phyloP scores from a whole-genome alignment of 1,140 invertebrate genomes.

The Eulimnadia texana region DNA sequence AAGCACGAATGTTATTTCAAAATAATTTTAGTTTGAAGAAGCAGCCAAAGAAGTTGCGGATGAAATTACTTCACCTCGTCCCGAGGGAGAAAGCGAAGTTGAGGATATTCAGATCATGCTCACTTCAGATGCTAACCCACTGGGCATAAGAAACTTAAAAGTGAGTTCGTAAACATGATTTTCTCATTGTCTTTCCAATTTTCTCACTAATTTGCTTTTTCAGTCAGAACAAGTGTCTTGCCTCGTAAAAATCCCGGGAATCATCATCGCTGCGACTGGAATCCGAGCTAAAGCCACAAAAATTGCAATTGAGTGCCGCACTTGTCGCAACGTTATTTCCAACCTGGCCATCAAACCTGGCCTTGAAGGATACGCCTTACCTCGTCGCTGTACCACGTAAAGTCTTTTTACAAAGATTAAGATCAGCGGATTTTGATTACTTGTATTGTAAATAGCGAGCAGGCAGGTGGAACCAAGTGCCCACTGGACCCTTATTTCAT shows the following conservation, averaged over 20 bases:
- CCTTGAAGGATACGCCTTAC: slow-evolving; percentile 90
- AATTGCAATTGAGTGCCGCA: slow-evolving; percentile 90
- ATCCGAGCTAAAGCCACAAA: slow-evolving; percentile 89
- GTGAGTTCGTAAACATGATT: slow-evolving; percentile 33
- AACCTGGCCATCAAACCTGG: slow-evolving; percentile 88
- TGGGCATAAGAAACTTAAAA: slow-evolving; percentile 70
- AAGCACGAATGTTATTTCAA: no score
- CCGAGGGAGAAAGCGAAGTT: slow-evolving; percentile 74
- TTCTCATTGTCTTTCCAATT: not conserved
- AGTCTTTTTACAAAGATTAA: no score
- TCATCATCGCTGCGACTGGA: slow-evolving; percentile 84
- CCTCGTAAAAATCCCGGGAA: slow-evolving; percentile 89
- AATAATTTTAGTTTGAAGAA: slow-evolving; percentile 62
- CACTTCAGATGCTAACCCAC: slow-evolving; percentile 66
- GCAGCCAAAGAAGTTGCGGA: slow-evolving; percentile 93
- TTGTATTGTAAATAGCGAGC: slow-evolving; percentile 48
- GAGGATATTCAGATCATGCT: slow-evolving; percentile 90
- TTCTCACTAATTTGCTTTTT: slow-evolving; percentile 5
- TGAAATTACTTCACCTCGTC: slow-evolving; percentile 84
- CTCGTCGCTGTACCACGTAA: slow-evolving; percentile 85
- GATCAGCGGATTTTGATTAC: not conserved
- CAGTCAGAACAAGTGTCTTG: slow-evolving; percentile 85
- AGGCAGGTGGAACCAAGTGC: slow-evolving; percentile 76
- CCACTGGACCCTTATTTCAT: slow-evolving; percentile 97
- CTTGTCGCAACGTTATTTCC: slow-evolving; percentile 74